phyloP scores from a whole-genome alignment of 2,113 vertebrate species.

The Pedionomus torquatus region DNA sequence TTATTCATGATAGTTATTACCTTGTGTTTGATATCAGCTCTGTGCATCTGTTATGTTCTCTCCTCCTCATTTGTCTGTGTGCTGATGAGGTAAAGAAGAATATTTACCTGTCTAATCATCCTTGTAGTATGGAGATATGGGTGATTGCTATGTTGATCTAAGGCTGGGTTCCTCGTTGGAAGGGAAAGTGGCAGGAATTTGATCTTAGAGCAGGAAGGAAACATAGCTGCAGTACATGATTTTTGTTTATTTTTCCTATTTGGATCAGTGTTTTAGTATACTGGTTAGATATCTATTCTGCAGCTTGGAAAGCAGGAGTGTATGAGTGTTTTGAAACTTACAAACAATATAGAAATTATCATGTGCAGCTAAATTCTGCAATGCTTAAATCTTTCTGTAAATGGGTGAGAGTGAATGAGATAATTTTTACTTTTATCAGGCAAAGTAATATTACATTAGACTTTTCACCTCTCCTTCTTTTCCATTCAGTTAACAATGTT shows the following conservation, averaged over 20 bases:
- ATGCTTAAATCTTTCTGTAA: not conserved
- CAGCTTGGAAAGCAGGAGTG: not conserved
- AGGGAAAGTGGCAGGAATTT: not conserved
- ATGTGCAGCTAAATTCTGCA: not conserved
- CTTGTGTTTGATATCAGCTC: not conserved
- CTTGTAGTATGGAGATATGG: not conserved
- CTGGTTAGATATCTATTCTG: not conserved
- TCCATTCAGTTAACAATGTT: not conserved
- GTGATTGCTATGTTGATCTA: not conserved
- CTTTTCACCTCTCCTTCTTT: not conserved
- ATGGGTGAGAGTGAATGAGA: not conserved
- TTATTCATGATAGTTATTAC: not conserved
- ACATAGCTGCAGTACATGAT: not conserved
- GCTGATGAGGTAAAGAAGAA: not conserved
- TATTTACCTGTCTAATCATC: not conserved
- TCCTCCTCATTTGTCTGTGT: not conserved
- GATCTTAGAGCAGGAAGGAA: not conserved
- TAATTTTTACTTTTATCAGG: not conserved
- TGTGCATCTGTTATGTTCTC: not conserved
- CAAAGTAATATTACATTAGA: not conserved
- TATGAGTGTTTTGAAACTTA: not conserved
- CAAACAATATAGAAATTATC: not conserved
- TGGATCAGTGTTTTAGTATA: not conserved
- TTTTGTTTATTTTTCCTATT: not conserved
- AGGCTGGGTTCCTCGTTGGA: not conserved